These are phyloP conservation scores for Camponotus pennsylvanicus DNA, from an alignment of 1,140 invertebrate species.

Conservation along the genomic window DNA sequence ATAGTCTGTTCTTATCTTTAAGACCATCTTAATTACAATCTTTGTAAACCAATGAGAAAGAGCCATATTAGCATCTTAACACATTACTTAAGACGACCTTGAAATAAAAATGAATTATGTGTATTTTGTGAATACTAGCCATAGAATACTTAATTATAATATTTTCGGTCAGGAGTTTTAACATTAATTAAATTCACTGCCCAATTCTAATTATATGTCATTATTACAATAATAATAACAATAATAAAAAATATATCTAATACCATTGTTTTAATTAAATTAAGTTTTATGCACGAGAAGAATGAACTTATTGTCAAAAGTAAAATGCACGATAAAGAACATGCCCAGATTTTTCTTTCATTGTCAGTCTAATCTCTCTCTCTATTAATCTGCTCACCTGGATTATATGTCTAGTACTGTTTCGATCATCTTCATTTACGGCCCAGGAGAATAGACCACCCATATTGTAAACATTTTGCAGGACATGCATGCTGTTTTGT, in stretches of 20 bases:
- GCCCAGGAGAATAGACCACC: slow-evolving; percentile 96
- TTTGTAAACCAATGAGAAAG: too few relatives aligned
- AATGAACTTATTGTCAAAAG: neutral
- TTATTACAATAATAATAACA: neutral
- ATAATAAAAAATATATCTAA: slow-evolving; percentile 7
- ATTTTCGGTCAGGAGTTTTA: neutral
- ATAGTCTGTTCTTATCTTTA: too few relatives aligned
- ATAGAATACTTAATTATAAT: neutral
- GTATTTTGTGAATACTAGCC: too few relatives aligned
- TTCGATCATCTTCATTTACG: slow-evolving; percentile 97
- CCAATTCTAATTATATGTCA: neutral
- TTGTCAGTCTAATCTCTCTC: too few relatives aligned
- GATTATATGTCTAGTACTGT: slow-evolving; percentile 95
- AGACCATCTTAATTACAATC: too few relatives aligned
- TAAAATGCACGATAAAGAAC: too few relatives aligned
- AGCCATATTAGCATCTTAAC: too few relatives aligned
- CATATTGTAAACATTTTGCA: slow-evolving; percentile 96
- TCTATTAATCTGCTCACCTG: slow-evolving; percentile 87
- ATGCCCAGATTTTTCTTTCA: too few relatives aligned
- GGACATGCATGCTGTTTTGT: slow-evolving; percentile 91
- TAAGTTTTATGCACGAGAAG: neutral
- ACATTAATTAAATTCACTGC: neutral
- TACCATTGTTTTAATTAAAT: slow-evolving; percentile 9
- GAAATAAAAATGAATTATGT: too few relatives aligned
- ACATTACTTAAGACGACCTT: too few relatives aligned